Evolutionary conservation across 1,140 invertebrate species (phyloP).

Genomic region (Campoletis sonorensis): DNA sequence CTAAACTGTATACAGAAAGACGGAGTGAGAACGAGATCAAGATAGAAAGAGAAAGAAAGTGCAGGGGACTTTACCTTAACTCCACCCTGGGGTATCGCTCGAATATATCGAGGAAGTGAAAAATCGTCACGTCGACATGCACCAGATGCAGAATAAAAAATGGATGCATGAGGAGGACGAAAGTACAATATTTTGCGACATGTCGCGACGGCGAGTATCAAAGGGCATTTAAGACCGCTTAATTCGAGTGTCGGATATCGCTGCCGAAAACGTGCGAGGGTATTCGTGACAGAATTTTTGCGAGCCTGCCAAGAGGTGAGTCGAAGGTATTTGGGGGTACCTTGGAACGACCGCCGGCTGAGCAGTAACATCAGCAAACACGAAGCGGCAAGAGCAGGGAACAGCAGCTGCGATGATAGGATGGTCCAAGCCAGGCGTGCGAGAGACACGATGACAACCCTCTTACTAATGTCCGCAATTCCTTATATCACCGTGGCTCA

Average conservation of each 20-base stretch:
- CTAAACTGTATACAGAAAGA: slow-evolving; percentile 8
- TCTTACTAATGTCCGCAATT: slow-evolving; percentile 63
- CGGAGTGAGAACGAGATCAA: neutral
- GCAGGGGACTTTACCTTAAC: slow-evolving; percentile 11
- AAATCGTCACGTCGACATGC: slow-evolving; percentile 35
- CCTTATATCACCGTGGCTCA: slow-evolving; percentile 59
- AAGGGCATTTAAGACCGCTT: slow-evolving; percentile 65
- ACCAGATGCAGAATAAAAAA: slow-evolving; percentile 41
- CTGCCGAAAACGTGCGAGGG: neutral
- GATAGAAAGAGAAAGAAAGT: neutral
- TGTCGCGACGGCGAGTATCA: slow-evolving; percentile 63
- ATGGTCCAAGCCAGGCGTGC: slow-evolving; percentile 37
- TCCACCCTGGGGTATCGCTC: neutral
- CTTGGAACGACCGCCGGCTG: slow-evolving; percentile 6
- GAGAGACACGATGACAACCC: slow-evolving; percentile 59
- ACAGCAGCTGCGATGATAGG: slow-evolving; percentile 54
- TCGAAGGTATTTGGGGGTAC: slow-evolving; percentile 8
- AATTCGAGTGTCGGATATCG: slow-evolving; percentile 52
- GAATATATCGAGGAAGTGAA: slow-evolving; percentile 36
- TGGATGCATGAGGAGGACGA: slow-evolving; percentile 18
- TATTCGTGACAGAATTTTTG: slow-evolving; percentile 15
- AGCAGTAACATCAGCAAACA: slow-evolving; percentile 10
- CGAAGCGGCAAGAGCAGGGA: neutral
- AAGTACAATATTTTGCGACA: slow-evolving; percentile 36
- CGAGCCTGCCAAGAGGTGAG: slow-evolving; percentile 3